Evolutionary conservation across 2,888 invertebrate species (phyloP).

Genomic region (Periphyllus acericola): DNA sequence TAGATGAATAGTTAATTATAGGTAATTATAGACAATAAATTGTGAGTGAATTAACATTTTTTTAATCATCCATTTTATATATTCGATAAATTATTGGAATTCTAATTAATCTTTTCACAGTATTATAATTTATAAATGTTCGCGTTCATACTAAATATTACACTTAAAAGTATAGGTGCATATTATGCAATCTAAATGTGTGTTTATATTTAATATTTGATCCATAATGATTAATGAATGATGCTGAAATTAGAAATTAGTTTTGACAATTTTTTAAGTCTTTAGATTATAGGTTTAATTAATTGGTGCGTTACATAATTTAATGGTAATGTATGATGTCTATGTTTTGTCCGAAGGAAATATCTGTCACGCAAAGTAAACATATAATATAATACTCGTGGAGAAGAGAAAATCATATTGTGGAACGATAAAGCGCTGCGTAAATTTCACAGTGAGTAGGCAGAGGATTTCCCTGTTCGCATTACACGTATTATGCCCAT

Average conservation of each 20-base stretch:
- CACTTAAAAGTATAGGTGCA: too few species aligned
- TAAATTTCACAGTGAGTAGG: constrained; percentile 47
- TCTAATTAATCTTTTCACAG: too few species aligned
- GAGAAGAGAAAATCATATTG: constrained; percentile 32
- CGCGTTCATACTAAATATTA: too few species aligned
- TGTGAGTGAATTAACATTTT: too few species aligned
- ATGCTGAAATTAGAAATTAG: not conserved
- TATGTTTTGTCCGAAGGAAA: not conserved
- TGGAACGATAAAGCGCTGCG: constrained; percentile 38
- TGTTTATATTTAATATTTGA: too few species aligned
- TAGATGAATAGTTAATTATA: too few species aligned
- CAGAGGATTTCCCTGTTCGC: constrained; percentile 38
- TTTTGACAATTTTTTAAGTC: not conserved
- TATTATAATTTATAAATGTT: too few species aligned
- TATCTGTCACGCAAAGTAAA: constrained; percentile 28
- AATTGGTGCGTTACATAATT: not conserved
- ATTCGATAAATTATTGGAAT: too few species aligned
- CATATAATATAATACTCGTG: constrained; percentile 1
- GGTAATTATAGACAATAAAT: too few species aligned
- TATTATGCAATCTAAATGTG: too few species aligned
- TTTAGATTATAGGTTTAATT: not conserved
- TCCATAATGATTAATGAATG: too few species aligned
- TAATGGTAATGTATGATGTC: not conserved
- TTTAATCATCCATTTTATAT: too few species aligned
- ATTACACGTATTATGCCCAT: constrained; percentile 21